Conservation (phyloP, 2,888 invertebrate genomes). For the Deroplatys truncata region DNA sequence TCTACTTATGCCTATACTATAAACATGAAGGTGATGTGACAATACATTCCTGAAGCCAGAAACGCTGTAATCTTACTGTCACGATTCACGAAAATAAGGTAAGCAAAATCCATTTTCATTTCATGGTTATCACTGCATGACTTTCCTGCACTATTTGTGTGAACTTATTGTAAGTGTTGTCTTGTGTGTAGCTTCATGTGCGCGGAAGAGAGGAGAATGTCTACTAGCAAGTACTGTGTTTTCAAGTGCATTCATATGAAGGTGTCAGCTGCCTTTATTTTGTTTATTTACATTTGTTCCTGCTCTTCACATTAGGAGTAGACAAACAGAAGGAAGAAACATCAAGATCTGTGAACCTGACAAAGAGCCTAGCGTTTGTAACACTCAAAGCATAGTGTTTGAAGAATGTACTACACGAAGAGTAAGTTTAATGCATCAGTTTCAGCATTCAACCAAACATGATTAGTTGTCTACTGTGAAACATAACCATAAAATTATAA, state of each 20-base stretch:
- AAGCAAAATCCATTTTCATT: not conserved
- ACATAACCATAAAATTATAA: not conserved
- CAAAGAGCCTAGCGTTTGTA: not conserved
- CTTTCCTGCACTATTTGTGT: not conserved
- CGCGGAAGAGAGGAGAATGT: not conserved
- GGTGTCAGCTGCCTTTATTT: not conserved
- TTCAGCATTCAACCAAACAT: not conserved
- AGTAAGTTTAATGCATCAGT: not conserved
- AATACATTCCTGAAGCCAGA: not conserved
- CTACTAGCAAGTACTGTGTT: not conserved
- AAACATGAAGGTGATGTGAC: conserved; percentile 8
- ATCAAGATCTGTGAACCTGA: not conserved
- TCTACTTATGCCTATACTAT: not conserved
- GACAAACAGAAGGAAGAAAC: not conserved
- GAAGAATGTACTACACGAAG: not conserved
- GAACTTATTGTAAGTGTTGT: not conserved
- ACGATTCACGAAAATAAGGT: not conserved
- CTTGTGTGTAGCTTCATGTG: not conserved
- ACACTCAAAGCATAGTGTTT: not conserved
- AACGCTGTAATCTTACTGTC: not conserved
- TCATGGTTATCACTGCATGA: not conserved
- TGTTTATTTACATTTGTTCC: not conserved
- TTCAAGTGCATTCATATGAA: not conserved
- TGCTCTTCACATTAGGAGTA: not conserved
- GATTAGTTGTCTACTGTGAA: not conserved